Conservation (phyloP, 2,797 vertebrate species). For the Choloepus didactylus region DNA sequence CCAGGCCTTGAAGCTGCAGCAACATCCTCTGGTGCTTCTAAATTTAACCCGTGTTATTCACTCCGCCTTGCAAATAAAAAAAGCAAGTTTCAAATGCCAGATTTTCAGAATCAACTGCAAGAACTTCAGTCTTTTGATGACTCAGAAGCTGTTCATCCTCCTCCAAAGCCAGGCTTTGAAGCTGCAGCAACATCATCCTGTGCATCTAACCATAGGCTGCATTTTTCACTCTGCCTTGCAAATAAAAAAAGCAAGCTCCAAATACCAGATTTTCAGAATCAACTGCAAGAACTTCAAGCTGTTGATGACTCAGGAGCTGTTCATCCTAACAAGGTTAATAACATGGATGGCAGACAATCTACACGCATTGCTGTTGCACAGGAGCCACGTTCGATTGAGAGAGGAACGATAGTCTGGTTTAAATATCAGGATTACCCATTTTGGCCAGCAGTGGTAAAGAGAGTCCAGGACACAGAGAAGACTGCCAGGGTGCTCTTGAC, state of each 20-base stretch:
- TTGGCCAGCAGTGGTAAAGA: slow-evolving; percentile 94
- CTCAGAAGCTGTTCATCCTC: slow-evolving; percentile 86
- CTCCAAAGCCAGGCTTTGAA: not conserved
- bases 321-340: slow-evolving; percentile 83
- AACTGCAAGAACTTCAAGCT: slow-evolving; percentile 80
- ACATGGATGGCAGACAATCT: slow-evolving; percentile 89
- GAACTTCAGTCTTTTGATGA: slow-evolving; percentile 85
- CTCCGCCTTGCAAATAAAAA: not conserved
- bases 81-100: not conserved
- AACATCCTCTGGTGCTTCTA: not conserved
- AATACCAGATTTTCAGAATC: not conserved
- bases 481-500: slow-evolving; percentile 92
- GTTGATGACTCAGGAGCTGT: slow-evolving; percentile 89
- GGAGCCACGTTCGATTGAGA: slow-evolving; percentile 90
- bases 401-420: slow-evolving; percentile 93
- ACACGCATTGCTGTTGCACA: slow-evolving; percentile 88
- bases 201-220: not conserved
- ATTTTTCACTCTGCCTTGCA: not conserved
- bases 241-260: not conserved
- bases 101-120: not conserved
- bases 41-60: not conserved
- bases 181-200: accelerated
- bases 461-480: slow-evolving; percentile 88
- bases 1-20: not conserved
- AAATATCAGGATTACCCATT: slow-evolving; percentile 91